Percentiles rank a stretch among this genome's conserved stretches.
These are phyloP conservation scores for Bufotes viridis DNA, from an alignment of 2,797 vertebrate genomes.

Conservation along the genomic window DNA sequence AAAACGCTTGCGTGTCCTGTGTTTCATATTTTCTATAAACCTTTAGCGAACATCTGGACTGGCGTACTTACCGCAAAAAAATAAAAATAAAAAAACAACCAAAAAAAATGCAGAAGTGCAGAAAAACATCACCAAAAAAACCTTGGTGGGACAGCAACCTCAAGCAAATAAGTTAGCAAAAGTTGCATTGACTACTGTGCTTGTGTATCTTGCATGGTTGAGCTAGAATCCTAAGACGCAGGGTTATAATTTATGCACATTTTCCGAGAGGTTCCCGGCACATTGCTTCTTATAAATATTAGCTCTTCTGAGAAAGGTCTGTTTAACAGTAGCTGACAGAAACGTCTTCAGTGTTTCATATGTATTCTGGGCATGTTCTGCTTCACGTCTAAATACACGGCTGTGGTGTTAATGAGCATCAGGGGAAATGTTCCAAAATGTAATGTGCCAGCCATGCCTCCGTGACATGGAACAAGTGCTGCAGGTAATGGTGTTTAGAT, in stretches of 20 bases:
- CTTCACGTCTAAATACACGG: not conserved
- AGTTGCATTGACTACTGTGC: not conserved
- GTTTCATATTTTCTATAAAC: no score
- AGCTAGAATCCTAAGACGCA: not conserved
- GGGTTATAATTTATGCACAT: not conserved
- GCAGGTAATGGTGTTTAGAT: conserved; percentile 37
- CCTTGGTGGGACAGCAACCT: no score
- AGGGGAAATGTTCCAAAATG: conserved; percentile 20
- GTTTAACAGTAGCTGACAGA: conserved; percentile 54
- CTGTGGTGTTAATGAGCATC: conserved; percentile 16
- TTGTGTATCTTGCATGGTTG: not conserved
- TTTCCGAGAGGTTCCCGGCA: conserved; percentile 39
- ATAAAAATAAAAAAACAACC: no score
- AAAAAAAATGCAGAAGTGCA: no score
- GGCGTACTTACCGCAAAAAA: no score
- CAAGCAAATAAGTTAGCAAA: not conserved
- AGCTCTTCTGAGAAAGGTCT: conserved; percentile 24
- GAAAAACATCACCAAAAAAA: no score
- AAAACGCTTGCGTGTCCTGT: no score
- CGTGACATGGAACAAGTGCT: conserved; percentile 33
- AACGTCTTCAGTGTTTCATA: conserved; percentile 19
- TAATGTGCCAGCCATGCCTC: not conserved
- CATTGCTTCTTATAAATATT: conserved; percentile 52
- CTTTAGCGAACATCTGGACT: no score
- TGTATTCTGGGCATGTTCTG: conserved; percentile 22